Evolutionary conservation across 2,888 invertebrate species (phyloP).

Genomic region (Eilema depressum): DNA sequence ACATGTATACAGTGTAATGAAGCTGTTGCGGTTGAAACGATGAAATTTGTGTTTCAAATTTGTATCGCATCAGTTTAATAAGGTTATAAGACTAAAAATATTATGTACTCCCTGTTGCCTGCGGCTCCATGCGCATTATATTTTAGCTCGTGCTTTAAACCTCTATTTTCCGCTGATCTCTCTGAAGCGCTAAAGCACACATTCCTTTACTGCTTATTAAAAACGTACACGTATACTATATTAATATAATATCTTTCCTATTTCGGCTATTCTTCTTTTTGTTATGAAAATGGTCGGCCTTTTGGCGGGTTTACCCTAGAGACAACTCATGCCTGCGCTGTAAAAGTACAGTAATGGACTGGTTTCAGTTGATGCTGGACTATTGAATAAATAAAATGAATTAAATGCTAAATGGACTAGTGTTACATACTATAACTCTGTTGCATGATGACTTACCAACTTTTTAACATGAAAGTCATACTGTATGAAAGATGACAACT

Average conservation of each 20-base stretch:
- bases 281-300: neutral
- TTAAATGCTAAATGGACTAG: neutral
- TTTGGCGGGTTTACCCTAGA: neutral
- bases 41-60: neutral
- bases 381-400: neutral
- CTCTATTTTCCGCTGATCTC: neutral
- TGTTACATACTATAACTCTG: neutral
- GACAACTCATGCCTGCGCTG: neutral
- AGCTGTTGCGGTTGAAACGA: neutral
- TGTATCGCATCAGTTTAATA: neutral
- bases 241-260: neutral
- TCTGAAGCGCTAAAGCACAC: neutral
- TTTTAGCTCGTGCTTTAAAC: neutral
- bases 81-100: neutral
- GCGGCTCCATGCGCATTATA: neutral
- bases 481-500: neutral
- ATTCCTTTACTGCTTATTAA: neutral
- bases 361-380: neutral
- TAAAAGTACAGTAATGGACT: conserved; percentile 4
- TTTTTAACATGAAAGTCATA: neutral
- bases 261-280: neutral
- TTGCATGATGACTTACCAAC: neutral
- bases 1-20: neutral
- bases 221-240: neutral
- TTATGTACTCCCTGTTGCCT: neutral